A percentile compares a stretch with the other conserved stretches of the same genome.
Conservation (phyloP, 2,113 vertebrate species). For the Campylorhamphus procurvoides region DNA sequence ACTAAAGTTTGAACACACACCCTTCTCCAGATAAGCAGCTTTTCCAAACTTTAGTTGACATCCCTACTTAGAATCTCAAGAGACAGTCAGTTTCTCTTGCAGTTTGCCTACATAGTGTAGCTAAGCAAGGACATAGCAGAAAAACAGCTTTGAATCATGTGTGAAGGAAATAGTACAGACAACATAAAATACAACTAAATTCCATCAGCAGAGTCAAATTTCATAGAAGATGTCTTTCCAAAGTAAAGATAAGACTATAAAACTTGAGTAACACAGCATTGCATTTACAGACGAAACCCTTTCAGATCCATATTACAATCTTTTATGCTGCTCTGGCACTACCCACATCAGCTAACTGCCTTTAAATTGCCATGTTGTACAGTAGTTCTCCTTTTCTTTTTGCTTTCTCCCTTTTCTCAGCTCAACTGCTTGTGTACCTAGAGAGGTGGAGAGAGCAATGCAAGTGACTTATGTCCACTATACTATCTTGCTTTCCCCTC, state of each 20-base stretch:
- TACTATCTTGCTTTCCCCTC: not conserved
- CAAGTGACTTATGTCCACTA: not conserved
- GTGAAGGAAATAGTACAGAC: not conserved
- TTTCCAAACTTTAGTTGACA: not conserved
- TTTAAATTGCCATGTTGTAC: not conserved
- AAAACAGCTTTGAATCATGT: not conserved
- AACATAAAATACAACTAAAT: not conserved
- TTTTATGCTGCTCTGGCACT: not conserved
- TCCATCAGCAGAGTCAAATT: not conserved
- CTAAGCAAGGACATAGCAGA: not conserved
- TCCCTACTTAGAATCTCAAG: not conserved
- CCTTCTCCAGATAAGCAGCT: not conserved
- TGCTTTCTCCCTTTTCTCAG: not conserved
- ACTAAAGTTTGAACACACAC: not conserved
- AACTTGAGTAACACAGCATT: not conserved
- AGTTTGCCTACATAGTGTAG: not conserved
- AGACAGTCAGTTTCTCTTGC: not conserved
- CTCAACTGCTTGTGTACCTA: not conserved
- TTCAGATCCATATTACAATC: not conserved
- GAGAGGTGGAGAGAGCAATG: not conserved
- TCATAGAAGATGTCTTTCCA: not conserved
- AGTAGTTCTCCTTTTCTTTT: not conserved
- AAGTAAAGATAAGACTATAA: not conserved
- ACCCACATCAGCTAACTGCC: not conserved
- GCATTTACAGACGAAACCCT: not conserved